phyloP scores from a whole-genome alignment of 2,113 vertebrate genomes.

The Polypterus bichir region DNA sequence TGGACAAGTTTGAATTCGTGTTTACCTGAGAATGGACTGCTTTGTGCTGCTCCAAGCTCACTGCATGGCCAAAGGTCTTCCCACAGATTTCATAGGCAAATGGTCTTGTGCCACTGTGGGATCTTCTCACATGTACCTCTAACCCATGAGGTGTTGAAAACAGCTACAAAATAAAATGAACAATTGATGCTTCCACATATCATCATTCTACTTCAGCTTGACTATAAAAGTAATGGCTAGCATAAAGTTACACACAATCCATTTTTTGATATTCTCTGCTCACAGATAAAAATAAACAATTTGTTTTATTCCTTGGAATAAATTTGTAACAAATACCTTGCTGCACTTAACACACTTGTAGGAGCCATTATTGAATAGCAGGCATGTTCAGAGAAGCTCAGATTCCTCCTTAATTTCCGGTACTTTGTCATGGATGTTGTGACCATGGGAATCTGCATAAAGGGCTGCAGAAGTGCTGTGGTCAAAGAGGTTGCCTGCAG shows the following conservation, averaged over 20 bases:
- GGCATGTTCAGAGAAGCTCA: constrained; percentile 62
- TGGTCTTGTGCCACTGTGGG: constrained; percentile 88
- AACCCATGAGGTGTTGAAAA: constrained; percentile 94
- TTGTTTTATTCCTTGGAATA: no score
- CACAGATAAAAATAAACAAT: no score
- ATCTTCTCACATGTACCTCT: constrained; percentile 91
- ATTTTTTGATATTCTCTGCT: no score
- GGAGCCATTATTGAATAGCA: constrained; percentile 65
- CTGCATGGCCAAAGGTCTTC: constrained; percentile 94
- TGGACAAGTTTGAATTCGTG: no score
- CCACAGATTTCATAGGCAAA: constrained; percentile 91
- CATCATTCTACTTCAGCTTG: no score
- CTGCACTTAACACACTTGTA: constrained; percentile 94
- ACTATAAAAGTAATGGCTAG: no score
- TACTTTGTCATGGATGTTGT: constrained; percentile 47
- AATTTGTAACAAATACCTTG: constrained; percentile 57
- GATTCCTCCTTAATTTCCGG: constrained; percentile 57
- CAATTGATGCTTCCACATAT: no score
- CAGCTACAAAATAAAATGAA: constrained; percentile 50
- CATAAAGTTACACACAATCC: no score
- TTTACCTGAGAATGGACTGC: constrained; percentile 90
- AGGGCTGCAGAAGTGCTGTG: constrained; percentile 33
- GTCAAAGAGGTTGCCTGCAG: constrained; percentile 41
- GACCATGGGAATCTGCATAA: constrained; percentile 34
- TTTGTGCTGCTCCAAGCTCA: constrained; percentile 95